phyloP scores from a whole-genome alignment of 2,113 vertebrate species.

The Dinomys branickii region DNA sequence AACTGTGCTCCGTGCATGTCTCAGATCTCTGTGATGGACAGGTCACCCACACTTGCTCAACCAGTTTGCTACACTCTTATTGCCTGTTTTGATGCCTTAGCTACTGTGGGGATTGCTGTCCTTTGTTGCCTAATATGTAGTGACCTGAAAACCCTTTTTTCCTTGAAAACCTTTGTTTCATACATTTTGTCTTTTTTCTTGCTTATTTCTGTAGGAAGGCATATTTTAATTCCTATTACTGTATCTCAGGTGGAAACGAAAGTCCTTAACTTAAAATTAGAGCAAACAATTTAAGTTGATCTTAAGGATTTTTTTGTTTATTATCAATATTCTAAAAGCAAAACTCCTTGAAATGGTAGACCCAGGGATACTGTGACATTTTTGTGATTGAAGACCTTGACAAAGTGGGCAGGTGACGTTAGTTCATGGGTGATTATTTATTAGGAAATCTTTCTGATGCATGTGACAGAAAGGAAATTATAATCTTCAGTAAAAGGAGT shows the following conservation, averaged over 20 bases:
- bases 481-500: background rate
- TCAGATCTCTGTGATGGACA: background rate
- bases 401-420: background rate
- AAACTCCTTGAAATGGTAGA: background rate
- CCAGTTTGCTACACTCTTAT: background rate
- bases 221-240: background rate
- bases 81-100: background rate
- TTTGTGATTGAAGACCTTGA: background rate
- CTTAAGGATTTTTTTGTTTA: background rate
- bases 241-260: background rate
- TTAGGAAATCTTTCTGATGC: slow-evolving; percentile 49
- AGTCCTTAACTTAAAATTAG: slow-evolving; percentile 9
- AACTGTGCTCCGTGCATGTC: background rate
- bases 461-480: slow-evolving; percentile 49
- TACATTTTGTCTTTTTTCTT: background rate
- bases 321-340: background rate
- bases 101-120: background rate
- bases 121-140: background rate
- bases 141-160: background rate
- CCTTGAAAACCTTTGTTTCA: background rate
- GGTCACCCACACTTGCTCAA: background rate
- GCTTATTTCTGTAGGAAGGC: background rate
- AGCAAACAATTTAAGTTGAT: slow-evolving; percentile 1
- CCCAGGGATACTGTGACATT: background rate
- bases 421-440: slow-evolving; percentile 13